Conservation (phyloP, 2,797 vertebrate genomes). For the Sebastes oblongus region DNA sequence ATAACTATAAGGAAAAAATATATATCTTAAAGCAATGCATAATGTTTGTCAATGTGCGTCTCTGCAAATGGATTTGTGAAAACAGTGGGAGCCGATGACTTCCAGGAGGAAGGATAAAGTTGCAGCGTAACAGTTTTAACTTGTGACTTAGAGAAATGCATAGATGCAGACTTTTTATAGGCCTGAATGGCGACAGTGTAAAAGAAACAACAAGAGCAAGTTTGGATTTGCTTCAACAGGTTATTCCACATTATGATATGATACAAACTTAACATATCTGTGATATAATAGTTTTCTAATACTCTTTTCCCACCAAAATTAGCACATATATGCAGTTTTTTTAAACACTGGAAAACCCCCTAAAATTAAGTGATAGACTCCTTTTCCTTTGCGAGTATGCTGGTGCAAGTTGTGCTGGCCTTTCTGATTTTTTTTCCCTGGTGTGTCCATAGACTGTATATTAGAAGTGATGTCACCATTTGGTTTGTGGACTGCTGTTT, state of each 20-base stretch:
- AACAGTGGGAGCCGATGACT: background rate
- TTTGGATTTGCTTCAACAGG: background rate
- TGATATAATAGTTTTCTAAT: background rate
- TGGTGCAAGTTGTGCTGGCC: too few species aligned
- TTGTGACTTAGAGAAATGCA: background rate
- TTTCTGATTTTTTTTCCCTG: too few species aligned
- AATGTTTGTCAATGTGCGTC: slow-evolving; percentile 9
- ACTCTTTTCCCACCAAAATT: background rate
- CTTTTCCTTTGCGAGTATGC: background rate
- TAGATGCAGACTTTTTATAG: background rate
- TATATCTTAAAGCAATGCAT: slow-evolving; percentile 9
- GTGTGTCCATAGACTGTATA: too few species aligned
- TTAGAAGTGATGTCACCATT: too few species aligned
- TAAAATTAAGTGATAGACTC: background rate
- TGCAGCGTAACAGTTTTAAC: background rate
- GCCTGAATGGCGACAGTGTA: background rate
- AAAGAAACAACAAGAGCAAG: background rate
- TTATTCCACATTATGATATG: background rate
- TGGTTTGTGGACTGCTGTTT: too few species aligned
- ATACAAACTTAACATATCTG: background rate
- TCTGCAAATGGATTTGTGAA: slow-evolving; percentile 23
- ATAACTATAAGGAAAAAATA: background rate
- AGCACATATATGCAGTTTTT: background rate
- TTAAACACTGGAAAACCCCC: background rate
- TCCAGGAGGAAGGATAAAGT: background rate